Base-by-base conservation (phyloP, 2,888 invertebrate species). In the Dimorphilus gyrociliatus region DNA sequence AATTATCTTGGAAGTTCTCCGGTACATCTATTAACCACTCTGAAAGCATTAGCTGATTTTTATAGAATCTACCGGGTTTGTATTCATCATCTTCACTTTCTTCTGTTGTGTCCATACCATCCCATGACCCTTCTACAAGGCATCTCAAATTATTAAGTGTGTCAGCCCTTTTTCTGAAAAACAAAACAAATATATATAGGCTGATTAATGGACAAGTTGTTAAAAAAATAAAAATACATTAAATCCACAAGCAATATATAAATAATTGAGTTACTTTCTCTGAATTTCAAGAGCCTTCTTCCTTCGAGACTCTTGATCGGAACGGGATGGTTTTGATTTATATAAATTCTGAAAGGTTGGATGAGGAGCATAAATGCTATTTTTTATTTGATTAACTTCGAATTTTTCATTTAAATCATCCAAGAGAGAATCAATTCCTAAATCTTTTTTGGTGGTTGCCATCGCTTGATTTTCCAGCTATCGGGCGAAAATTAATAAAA, bases 11-110 rank as follows among this genome's bases (percentile, higher is more conserved):
- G 32, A 64, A 55, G 40, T 65, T 60, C 16, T 69, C 66, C 0
- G 94, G 94, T 33, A 77, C 72, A 43, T 90, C 81, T 1, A 77
- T 66, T 55, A 94, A 66, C 90, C 90, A 94, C 61, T 94, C 92
- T 0, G 90, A 88, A 35, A 78, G 53, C 80, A 90, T 90, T 5
- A 90, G 63, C 42, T 73, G 69, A 41, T 56, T 50, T 39, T 46
- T 48, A 34, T 51, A 57, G 28, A 47, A 42, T 30, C 48, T 44
- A 5, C 55, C 53, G 19, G 55, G 55, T 33, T 42, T 48, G 18
- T 32, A 33, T 4, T 41, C 29, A 12, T 27, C 24, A 34, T 31
- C 32, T 14, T 16, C 25, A 23, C 35, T 34, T 10, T 37, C 33
- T 25, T 23, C 27, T 10, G 25, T 32, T 16, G 27, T 23, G 16